Base-by-base conservation (phyloP, 2,888 invertebrate genomes). In the Frankliniella fusca region DNA sequence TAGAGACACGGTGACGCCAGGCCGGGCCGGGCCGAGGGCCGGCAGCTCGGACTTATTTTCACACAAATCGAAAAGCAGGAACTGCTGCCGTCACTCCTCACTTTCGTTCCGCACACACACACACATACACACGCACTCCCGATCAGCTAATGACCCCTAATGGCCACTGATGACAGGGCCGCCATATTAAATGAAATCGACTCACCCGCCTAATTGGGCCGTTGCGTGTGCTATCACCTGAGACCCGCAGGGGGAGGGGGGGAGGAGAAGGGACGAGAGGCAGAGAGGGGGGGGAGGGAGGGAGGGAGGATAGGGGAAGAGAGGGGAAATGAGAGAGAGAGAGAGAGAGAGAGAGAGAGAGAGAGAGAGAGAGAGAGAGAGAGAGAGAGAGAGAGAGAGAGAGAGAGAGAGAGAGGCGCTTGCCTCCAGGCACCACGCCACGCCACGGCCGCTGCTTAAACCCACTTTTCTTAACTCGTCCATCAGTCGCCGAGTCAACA, bases 131-230 rank as follows among this genome's bases (percentile, higher is more conserved):
- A 54, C 18, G 15, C 54, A 54, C 54, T 20, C 54, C 10, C 12
- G 54, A 15, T 20, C 54, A 12, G 23, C 70, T 76, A 76, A 76
- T 76, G 70, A 27, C 70, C 1, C 27, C 70, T 76, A 76, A 76
- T 76, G 70, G 27, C 70, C 27, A 27, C 27, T 27, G 70, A 76
- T 76, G 70, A 76, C 70, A 76, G 70, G 70, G 70, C 70, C 70
- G 70, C 70, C 70, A 23, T 76, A 76, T 76, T 76, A 76, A 76
- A 76, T 76, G 70, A 76, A 76, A 76, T 27, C 70, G 70, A 76
- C 61, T 61, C 61, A 61, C 38, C 38, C 38, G 15, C 61, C 61
- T 61, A 76, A 76, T 76, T 76, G 70, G 70, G 9, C 11, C 70
- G n/a, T 76, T 76, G 70, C 70, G 70, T 70, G 54, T 61, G 70